phyloP scores from a whole-genome alignment of 2,888 invertebrate species.

The Shargacucullia verbasci region DNA sequence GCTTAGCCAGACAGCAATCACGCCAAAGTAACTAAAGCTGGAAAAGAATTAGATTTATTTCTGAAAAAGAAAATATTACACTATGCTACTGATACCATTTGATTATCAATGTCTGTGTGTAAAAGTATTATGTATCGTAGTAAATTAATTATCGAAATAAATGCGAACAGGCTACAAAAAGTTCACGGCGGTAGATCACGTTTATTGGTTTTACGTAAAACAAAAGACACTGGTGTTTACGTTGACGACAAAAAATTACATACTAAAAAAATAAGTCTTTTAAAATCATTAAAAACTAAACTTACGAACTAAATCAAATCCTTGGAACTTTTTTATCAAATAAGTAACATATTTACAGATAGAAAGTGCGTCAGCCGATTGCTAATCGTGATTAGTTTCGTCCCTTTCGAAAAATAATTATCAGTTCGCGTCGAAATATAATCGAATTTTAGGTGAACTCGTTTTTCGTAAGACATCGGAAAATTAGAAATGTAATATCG shows the following conservation, averaged over 20 bases:
- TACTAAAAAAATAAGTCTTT: conserved; percentile 83
- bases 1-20: conserved; percentile 23
- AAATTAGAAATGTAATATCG: conserved; percentile 6
- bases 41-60: conserved; percentile 2
- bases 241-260: conserved; percentile 62
- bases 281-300: conserved; percentile 72
- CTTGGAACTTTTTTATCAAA: conserved; percentile 72
- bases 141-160: conserved; percentile 25
- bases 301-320: conserved; percentile 76
- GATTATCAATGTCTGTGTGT: conserved; percentile 10
- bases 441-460: conserved; percentile 54
- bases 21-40: conserved; percentile 9
- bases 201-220: conserved; percentile 33
- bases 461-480: conserved; percentile 29
- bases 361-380: conserved; percentile 34
- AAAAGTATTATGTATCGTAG: conserved; percentile 27
- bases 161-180: conserved; percentile 20
- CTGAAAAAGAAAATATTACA: conserved; percentile 6
- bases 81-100: conserved; percentile 6
- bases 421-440: conserved; percentile 51
- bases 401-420: conserved; percentile 44
- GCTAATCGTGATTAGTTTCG: conserved; percentile 10
- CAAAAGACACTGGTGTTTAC: conserved; percentile 60
- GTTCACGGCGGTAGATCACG: conserved; percentile 25
- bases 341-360: conserved; percentile 65